phyloP scores from a whole-genome alignment of 2,888 invertebrate species.

The Parelbella ahira region DNA sequence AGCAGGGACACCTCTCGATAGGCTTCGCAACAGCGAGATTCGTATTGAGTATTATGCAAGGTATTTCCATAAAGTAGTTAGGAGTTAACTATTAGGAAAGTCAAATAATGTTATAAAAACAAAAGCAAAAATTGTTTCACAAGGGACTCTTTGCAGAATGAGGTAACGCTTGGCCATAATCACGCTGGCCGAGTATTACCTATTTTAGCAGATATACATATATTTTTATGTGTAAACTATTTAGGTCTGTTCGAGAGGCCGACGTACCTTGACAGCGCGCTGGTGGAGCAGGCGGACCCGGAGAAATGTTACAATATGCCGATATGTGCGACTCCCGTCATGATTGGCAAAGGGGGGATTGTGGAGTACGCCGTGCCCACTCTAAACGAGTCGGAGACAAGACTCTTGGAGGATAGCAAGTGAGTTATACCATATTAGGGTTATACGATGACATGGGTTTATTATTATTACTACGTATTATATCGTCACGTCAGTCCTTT shows the following conservation, averaged over 20 bases:
- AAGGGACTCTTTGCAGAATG: too few relatives aligned
- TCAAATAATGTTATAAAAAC: too few relatives aligned
- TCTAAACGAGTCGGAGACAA: conserved; percentile 47
- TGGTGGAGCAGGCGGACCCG: conserved; percentile 58
- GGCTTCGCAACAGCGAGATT: conserved; percentile 66
- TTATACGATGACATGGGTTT: too few relatives aligned
- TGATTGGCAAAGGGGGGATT: conserved; percentile 52
- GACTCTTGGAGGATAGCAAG: conserved; percentile 52
- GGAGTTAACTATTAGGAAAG: too few relatives aligned
- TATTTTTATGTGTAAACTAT: too few relatives aligned
- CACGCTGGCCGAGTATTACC: too few relatives aligned
- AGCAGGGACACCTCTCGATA: conserved; percentile 65
- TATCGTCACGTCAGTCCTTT: too few relatives aligned
- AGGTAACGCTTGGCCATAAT: too few relatives aligned
- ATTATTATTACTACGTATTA: too few relatives aligned
- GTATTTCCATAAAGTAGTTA: too few relatives aligned
- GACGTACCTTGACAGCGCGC: conserved; percentile 60
- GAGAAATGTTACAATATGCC: conserved; percentile 53
- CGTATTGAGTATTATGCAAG: conserved; percentile 62
- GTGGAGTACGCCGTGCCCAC: conserved; percentile 52
- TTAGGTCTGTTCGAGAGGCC: conserved; percentile 56
- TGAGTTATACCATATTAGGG: conserved; percentile 34
- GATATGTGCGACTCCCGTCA: conserved; percentile 60
- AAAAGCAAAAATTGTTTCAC: too few relatives aligned
- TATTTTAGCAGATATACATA: too few relatives aligned